Base-by-base conservation (phyloP, 2,113 vertebrate species). In the Cromileptes altivelis region DNA sequence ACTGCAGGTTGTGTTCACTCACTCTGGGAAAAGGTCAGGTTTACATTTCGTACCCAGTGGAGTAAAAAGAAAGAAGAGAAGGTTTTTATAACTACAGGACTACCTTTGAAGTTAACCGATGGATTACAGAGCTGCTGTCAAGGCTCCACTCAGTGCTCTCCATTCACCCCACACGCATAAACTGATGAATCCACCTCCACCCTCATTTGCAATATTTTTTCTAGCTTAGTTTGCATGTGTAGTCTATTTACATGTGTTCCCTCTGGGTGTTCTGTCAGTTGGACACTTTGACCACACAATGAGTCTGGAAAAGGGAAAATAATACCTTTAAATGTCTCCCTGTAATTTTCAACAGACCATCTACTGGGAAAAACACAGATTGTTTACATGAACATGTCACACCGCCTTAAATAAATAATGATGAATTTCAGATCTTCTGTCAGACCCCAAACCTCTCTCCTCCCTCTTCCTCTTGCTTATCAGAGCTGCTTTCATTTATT, bases 121-220 rank as follows among this genome's bases (percentile, higher is more conserved):
- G 80, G 40, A 42, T 86, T 69, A 47, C 81, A 87, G 60, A 68
- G 62, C 50, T 67, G 68, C 76, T 70, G 25, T 74, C 60, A 6
- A 61, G 47, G 37, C 58, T 65, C 37, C 12, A 3, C 64, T 27
- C 21, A 77, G 11, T 72, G 47, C 19, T 65, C 52, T 65, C n/a
- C 8, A 23, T 87, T 80, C 70, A 57, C 57, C 25, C 21, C n/a
- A 30, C 19, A 30, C 37, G n/a, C 19, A 18, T 5, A 56, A 37
- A 52, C 74, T 50, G 33, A 80, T 19, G 2, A 61, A 69, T 55
- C 67, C 55, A 47, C 27, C 76, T 74, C 57, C 70, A 58, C 45
- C 64, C 53, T 83, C 63, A 82, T 82, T 86, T 86, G 80, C 87
- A 80, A 76, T 78, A 50, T 78, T 87, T 82, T 42, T 65, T 47